phyloP scores from a whole-genome alignment of 2,797 vertebrate genomes.

The Dendrocincla fuliginosa region DNA sequence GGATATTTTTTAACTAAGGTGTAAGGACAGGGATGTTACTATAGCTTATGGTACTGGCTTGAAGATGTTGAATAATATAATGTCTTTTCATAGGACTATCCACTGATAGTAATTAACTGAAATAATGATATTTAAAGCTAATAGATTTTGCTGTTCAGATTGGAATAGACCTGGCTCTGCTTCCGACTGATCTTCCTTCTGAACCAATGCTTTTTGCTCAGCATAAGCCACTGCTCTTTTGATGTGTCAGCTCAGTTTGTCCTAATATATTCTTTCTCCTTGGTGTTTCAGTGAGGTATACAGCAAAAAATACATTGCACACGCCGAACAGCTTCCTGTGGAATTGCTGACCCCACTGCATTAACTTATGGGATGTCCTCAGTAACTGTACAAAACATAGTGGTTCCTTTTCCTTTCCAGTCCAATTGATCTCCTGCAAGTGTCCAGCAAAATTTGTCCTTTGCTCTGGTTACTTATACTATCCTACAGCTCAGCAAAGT shows the following conservation, averaged over 20 bases:
- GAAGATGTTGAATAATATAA: not conserved
- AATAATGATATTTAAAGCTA: not conserved
- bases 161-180: not conserved
- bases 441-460: not conserved
- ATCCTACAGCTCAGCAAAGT: not conserved
- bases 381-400: not conserved
- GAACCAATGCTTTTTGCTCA: not conserved
- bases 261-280: not conserved
- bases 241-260: not conserved
- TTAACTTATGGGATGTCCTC: not conserved
- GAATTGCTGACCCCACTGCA: not conserved
- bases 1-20: not conserved
- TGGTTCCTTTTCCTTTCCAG: not conserved
- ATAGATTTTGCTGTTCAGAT: not conserved
- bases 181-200: not conserved
- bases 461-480: not conserved
- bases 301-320: not conserved
- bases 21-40: not conserved
- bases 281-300: not conserved
- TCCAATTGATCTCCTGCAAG: not conserved
- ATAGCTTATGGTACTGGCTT: not conserved
- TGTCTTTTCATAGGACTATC: not conserved
- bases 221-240: not conserved
- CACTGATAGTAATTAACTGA: not conserved
- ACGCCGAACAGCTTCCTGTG: not conserved